Conservation (phyloP, 2,888 invertebrate species). For the Halocaridina rubra region DNA sequence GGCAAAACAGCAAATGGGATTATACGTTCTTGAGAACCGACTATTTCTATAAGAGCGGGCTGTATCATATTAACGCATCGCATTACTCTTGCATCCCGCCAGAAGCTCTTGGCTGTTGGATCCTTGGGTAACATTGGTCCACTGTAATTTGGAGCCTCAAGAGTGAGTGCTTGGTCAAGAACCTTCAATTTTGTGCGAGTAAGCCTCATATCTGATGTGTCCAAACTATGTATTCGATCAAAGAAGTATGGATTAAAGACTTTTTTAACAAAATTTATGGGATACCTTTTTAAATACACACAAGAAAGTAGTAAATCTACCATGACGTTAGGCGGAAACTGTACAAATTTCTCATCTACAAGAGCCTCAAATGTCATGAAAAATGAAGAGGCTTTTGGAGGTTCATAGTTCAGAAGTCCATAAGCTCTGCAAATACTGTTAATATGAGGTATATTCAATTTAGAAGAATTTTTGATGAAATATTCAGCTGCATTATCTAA, state of each 20-base stretch:
- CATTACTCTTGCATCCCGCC: conserved; percentile 69
- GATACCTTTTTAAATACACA: conserved; percentile 75
- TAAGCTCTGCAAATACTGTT: conserved; percentile 74
- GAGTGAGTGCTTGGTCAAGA: conserved; percentile 75
- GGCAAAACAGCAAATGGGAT: conserved; percentile 37
- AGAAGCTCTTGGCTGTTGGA: conserved; percentile 71
- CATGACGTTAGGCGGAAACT: conserved; percentile 73
- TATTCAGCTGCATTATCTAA: conserved; percentile 74
- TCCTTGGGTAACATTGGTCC: conserved; percentile 74
- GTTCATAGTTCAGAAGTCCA: conserved; percentile 75
- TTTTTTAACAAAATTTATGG: conserved; percentile 73
- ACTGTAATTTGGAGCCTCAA: conserved; percentile 73
- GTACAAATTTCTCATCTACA: conserved; percentile 73
- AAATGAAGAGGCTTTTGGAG: conserved; percentile 71
- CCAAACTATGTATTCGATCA: conserved; percentile 71
- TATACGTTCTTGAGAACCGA: conserved; percentile 43
- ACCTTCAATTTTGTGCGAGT: conserved; percentile 72
- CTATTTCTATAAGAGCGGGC: conserved; percentile 42
- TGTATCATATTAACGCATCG: conserved; percentile 42
- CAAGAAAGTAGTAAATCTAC: conserved; percentile 76
- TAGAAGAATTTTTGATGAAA: conserved; percentile 71
- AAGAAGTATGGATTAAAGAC: conserved; percentile 76
- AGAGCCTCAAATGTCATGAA: conserved; percentile 74
- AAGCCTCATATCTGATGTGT: conserved; percentile 15
- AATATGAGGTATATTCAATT: conserved; percentile 72